phyloP scores from a whole-genome alignment of 2,113 vertebrate species.

The Cyanoliseus patagonus region DNA sequence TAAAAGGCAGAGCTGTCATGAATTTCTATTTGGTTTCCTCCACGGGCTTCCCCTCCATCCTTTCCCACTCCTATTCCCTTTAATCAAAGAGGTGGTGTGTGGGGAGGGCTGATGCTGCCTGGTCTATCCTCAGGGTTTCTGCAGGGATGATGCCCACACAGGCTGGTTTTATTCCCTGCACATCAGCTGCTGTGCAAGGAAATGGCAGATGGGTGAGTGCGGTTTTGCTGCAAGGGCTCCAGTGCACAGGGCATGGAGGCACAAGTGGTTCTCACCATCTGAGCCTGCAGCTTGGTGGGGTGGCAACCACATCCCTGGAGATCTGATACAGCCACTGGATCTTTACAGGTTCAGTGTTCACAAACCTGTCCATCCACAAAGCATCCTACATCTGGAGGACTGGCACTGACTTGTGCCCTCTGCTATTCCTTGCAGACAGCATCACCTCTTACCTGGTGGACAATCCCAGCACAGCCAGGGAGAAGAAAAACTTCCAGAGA shows the following conservation, averaged over 20 bases:
- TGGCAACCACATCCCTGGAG: neutral
- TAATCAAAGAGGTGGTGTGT: neutral
- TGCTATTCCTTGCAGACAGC: neutral
- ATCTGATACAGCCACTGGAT: neutral
- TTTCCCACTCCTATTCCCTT: neutral
- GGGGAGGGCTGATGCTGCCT: neutral
- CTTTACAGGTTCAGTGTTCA: neutral
- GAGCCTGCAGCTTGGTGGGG: neutral
- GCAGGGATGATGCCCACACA: neutral
- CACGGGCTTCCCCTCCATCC: neutral
- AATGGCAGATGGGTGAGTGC: fast-evolving
- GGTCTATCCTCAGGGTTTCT: neutral
- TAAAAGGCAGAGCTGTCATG: constrained; percentile 44
- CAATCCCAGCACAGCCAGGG: neutral
- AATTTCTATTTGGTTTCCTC: constrained; percentile 58
- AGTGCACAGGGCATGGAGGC: neutral
- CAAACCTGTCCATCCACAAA: neutral
- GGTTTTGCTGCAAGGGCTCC: neutral
- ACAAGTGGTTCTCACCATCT: neutral
- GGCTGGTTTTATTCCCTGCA: neutral
- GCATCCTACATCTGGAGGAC: neutral
- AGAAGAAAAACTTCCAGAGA: neutral
- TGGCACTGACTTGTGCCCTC: neutral
- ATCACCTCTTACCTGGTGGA: neutral
- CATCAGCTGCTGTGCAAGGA: neutral